Evolutionary conservation across 2,888 invertebrate species (phyloP), one percentile per base, ranked within the genome.

Genomic region (Pachydiplax longipennis): DNA sequence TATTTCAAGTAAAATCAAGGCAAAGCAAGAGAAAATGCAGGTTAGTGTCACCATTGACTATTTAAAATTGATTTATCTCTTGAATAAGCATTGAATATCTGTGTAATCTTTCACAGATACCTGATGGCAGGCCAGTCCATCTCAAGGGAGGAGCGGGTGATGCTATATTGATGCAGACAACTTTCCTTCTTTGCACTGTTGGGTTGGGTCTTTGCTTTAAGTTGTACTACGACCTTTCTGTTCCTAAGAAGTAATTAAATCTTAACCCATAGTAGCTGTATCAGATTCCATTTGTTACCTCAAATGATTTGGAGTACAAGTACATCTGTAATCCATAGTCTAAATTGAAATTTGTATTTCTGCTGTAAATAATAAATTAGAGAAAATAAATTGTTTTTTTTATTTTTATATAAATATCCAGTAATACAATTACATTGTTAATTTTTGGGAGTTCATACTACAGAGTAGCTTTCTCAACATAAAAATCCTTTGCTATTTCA

Each of bases 141-240:
- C 93, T 96, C 92, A 96, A 96, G 93, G 95, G 95, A 48, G 96
- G 96, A 87, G 93, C 95, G 1, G 91, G 93, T 12, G 96, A 96
- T 92, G 94, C 92, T 91, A 92, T 95, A 22, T 92, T 96, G 90
- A 95, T 94, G 92, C 93, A 93, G 25, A 18, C 93, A 1, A 95
- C 95, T 1, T 92, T 94, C 48, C 92, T 93, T 0, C 92, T 95
- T 0, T 92, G 93, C 61, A 48, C 93, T 13, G 91, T 94, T 61
- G 94, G 94, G 12, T 12, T 94, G 12, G 94, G 90, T 31, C 92
- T 93, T 92, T 92, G 92, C 81, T 80, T 92, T 22, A 92, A 93
- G 80, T 91, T 93, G 8, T 92, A 93, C 91, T 93, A 92, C 90
- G 92, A 92, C 37, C 91, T 93, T 87, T 91, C 92, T 18, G 92